Evolutionary conservation across 2,113 vertebrate genomes (phyloP).

Genomic region (Labeo catla): DNA sequence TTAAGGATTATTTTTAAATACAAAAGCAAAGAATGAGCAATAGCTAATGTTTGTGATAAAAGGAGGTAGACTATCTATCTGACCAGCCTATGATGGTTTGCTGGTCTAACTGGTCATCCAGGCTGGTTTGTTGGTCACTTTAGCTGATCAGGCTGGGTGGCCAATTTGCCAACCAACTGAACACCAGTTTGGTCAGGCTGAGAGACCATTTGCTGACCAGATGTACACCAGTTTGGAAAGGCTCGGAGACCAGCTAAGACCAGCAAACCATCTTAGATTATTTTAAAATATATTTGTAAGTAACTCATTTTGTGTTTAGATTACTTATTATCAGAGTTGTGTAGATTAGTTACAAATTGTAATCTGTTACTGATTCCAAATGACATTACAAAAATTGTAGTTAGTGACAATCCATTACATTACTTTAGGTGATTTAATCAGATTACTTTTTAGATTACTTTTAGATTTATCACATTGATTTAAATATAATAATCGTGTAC

Average conservation of each 20-base stretch:
- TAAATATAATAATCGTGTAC: too few species aligned
- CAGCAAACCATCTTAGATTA: too few species aligned
- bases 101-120: background rate
- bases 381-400: too few species aligned
- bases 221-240: background rate
- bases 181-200: background rate
- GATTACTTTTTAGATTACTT: too few species aligned
- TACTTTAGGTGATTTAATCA: too few species aligned
- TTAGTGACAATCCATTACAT: too few species aligned
- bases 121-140: background rate
- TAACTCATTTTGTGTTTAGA: background rate
- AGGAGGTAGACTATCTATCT: background rate
- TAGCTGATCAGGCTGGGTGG: background rate
- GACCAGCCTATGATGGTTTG: background rate
- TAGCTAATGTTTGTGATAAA: background rate
- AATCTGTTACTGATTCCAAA: too few species aligned
- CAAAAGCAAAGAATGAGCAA: background rate
- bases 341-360: too few species aligned
- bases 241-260: background rate
- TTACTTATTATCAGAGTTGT: too few species aligned
- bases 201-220: background rate
- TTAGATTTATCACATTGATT: too few species aligned
- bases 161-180: background rate
- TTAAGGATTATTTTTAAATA: background rate
- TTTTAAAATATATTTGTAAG: too few species aligned